Conservation (phyloP, 1,140 invertebrate genomes). For the Drosophila malerkotliana region DNA sequence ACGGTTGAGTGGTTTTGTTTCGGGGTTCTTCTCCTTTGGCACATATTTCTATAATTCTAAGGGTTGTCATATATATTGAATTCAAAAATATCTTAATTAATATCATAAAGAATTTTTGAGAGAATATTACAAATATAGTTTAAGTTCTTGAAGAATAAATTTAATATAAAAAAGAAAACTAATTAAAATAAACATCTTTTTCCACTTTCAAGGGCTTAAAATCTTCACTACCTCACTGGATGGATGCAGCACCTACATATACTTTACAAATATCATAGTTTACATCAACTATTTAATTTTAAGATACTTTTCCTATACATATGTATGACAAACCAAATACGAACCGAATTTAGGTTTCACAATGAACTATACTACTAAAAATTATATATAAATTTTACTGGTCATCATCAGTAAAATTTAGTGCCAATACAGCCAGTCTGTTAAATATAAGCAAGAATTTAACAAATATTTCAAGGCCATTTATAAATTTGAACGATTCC, state of each 20-base stretch:
- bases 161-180: too few species aligned
- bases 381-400: slow-evolving; percentile 23
- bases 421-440: slow-evolving; percentile 31
- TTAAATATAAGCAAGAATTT: slow-evolving; percentile 36
- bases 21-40: slow-evolving; percentile 18
- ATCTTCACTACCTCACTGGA: slow-evolving; percentile 33
- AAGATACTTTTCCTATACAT: not conserved
- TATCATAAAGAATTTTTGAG: too few species aligned
- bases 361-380: slow-evolving; percentile 1
- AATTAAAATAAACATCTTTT: not conserved
- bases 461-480: slow-evolving; percentile 7
- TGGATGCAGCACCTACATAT: slow-evolving; percentile 10
- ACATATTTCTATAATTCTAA: slow-evolving; percentile 13
- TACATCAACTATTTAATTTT: not conserved
- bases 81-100: slow-evolving; percentile 1
- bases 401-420: slow-evolving; percentile 15
- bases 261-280: slow-evolving; percentile 10
- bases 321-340: slow-evolving; percentile 5
- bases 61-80: slow-evolving; percentile 17
- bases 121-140: too few species aligned
- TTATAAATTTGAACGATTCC: slow-evolving; percentile 5
- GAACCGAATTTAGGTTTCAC: slow-evolving; percentile 1
- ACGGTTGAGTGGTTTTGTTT: not conserved
- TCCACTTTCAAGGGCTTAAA: not conserved
- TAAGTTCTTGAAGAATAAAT: too few species aligned